Percentiles rank a stretch among this genome's conserved stretches.
phyloP scores from a whole-genome alignment of 2,797 vertebrate species.

The Morus bassanus region DNA sequence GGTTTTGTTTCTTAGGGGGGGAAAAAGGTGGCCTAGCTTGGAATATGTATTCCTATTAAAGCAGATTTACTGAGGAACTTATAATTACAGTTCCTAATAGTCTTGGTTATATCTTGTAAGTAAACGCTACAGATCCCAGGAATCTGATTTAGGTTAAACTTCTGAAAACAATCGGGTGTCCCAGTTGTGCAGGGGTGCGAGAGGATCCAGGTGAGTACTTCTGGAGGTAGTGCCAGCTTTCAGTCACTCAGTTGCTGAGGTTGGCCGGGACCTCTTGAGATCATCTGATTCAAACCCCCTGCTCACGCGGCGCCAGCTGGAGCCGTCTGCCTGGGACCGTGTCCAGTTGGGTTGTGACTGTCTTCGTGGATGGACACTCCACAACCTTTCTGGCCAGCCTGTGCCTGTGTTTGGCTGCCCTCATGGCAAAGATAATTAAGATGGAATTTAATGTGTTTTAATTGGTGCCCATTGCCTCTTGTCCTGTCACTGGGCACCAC shows the following conservation, averaged over 20 bases:
- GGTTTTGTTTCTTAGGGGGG: not conserved
- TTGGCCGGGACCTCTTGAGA: not conserved
- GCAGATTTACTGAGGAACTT: not conserved
- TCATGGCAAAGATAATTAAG: not conserved
- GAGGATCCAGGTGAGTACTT: not conserved
- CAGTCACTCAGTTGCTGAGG: not conserved
- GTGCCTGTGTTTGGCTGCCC: not conserved
- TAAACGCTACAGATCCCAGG: not conserved
- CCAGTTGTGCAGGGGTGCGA: not conserved
- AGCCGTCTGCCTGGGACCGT: rapidly evolving
- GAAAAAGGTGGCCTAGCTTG: not conserved
- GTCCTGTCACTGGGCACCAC: not conserved
- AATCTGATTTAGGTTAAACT: not conserved
- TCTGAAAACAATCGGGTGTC: not conserved
- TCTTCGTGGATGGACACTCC: not conserved
- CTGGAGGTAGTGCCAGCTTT: not conserved
- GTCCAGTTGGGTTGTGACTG: not conserved
- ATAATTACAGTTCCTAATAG: not conserved
- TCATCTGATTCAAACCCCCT: not conserved
- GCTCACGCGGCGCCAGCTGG: not conserved
- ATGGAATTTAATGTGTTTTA: not conserved
- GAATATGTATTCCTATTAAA: not conserved
- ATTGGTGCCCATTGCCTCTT: not conserved
- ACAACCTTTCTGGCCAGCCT: not conserved
- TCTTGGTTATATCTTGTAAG: not conserved